These are phyloP conservation scores for Cirrhinus mrigala DNA, from an alignment of 2,797 vertebrate species.

Conservation along the genomic window DNA sequence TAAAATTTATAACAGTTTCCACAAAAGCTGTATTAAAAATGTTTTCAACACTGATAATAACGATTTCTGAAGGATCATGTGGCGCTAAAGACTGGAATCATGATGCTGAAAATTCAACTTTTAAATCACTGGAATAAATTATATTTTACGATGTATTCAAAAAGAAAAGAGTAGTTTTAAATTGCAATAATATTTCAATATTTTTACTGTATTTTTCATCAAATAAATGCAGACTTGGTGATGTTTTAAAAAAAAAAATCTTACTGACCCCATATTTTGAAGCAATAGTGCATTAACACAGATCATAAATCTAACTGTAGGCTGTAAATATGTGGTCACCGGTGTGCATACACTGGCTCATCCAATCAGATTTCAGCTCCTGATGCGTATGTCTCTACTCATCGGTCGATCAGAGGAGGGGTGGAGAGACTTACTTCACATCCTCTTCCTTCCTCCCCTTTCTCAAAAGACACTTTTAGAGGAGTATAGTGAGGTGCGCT, in stretches of 20 bases:
- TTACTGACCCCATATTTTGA: neutral
- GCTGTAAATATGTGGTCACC: neutral
- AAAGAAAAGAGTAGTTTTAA: neutral
- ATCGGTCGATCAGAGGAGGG: slow-evolving; percentile 34
- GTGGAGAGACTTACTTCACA: slow-evolving; percentile 50
- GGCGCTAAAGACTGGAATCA: neutral
- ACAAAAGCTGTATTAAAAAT: too few species aligned
- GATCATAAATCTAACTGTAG: neutral
- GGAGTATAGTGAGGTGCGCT: slow-evolving; percentile 74
- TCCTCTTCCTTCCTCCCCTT: slow-evolving; percentile 63
- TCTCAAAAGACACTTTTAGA: slow-evolving; percentile 72
- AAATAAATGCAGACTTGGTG: slow-evolving; percentile 2
- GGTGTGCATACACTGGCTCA: neutral
- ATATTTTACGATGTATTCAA: neutral
- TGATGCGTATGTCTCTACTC: slow-evolving; percentile 16
- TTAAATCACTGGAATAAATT: neutral
- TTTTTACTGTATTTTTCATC: neutral
- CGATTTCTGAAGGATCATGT: neutral
- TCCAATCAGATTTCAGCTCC: slow-evolving; percentile 5
- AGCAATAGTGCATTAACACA: neutral
- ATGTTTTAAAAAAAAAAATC: neutral
- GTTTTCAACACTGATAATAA: neutral
- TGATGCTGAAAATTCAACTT: neutral
- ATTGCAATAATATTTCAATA: neutral
- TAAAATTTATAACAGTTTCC: too few species aligned